phyloP scores from a whole-genome alignment of 1,140 invertebrate genomes.

The Phortica variegata region DNA sequence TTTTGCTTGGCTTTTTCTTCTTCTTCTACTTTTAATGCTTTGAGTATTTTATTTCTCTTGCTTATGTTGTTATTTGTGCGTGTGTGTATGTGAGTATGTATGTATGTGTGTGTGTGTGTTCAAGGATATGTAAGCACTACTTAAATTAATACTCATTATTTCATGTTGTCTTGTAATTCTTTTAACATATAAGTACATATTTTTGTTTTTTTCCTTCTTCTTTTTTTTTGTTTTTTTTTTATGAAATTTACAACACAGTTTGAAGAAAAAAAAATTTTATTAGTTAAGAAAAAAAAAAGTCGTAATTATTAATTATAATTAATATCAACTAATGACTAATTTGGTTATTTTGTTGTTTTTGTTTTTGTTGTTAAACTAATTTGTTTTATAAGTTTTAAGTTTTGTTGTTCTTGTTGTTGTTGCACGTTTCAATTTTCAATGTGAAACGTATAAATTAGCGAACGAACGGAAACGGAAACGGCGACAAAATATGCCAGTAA shows the following conservation, averaged over 20 bases:
- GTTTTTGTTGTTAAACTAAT: conserved; percentile 22
- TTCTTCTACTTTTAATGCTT: conserved; percentile 1
- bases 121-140: background rate
- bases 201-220: conserved; percentile 7
- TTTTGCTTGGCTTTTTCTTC: background rate
- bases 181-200: conserved; percentile 1
- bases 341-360: conserved; percentile 47
- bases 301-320: conserved; percentile 36
- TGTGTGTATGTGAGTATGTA: conserved; percentile 8
- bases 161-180: background rate
- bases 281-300: conserved; percentile 1
- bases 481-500: too few relatives aligned
- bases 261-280: conserved; percentile 18
- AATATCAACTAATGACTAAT: conserved; percentile 53
- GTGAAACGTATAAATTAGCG: too few relatives aligned
- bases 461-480: too few relatives aligned
- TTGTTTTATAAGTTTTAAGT: too few relatives aligned
- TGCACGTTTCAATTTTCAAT: too few relatives aligned
- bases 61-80: conserved; percentile 10
- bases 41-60: conserved; percentile 4
- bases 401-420: too few relatives aligned
- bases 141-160: conserved; percentile 10
- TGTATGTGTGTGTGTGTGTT: conserved; percentile 11
- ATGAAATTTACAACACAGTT: conserved; percentile 23
- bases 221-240: conserved; percentile 13